These are phyloP conservation scores for Spisula solida DNA, from an alignment of 2,888 invertebrate genomes.

Conservation along the genomic window DNA sequence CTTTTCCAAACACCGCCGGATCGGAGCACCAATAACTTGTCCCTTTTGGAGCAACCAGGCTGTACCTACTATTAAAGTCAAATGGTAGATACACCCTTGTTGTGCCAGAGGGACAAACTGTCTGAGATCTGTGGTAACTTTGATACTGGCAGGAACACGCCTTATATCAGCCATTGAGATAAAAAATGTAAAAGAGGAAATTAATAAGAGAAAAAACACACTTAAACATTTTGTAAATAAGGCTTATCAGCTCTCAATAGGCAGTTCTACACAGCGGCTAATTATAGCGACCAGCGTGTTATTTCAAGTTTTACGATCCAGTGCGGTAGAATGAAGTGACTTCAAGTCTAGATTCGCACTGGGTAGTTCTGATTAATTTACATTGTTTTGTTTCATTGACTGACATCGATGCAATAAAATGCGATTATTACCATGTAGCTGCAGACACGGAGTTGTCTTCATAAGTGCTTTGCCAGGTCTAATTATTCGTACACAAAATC, in stretches of 20 bases:
- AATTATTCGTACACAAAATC: conserved; percentile 6
- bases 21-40: neutral
- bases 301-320: neutral
- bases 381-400: conserved; percentile 25
- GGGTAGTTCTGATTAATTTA: conserved; percentile 15
- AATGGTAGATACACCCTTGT: too few species aligned
- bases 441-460: neutral
- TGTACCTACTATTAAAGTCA: too few species aligned
- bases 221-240: conserved; percentile 9
- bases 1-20: neutral
- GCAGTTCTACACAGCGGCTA: neutral
- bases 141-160: conserved; percentile 9
- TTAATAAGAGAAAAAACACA: conserved; percentile 2
- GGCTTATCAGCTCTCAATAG: conserved; percentile 25
- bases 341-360: neutral
- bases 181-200: conserved; percentile 21
- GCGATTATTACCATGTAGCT: neutral
- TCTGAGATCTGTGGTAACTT: neutral
- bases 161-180: conserved; percentile 17
- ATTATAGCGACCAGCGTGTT: conserved; percentile 26
- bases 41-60: too few species aligned
- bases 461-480: conserved; percentile 14
- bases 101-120: too few species aligned
- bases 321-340: neutral
- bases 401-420: conserved; percentile 21